Evolutionary conservation across 1,140 invertebrate genomes (phyloP), one percentile per base, ranked within the genome.

Genomic region (Arctopsyche grandis): DNA sequence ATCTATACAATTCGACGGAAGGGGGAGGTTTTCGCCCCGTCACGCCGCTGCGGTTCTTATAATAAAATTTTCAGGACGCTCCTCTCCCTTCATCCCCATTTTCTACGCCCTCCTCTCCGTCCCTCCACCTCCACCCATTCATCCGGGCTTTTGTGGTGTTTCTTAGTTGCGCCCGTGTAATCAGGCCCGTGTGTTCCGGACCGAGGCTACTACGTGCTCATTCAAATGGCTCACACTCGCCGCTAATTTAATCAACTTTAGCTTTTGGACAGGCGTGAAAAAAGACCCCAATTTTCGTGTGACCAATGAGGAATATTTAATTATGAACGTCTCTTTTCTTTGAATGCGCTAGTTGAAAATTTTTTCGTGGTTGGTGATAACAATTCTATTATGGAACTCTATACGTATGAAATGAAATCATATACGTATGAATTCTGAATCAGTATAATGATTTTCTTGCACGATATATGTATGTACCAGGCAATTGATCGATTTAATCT

Each of bases 251-350:
- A 81, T 81, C 69, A 69, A 74, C 46, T 63, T 38, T 38, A 38
- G 69, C 70, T 79, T 81, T 60, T 75, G 29, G 29, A 80, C 79
- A 73, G 52, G 76, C 66, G 48, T 46, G 63, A 78, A 80, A 77
- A 77, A 80, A 76, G 16, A 0, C 63, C 71, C 48, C 44, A 60
- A 44, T 69, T 21, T 69, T 10, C 48, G 19, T 52, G 29, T 38
- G 29, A 38, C 29, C 29, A 38, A 38, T 38, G 29, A 38, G 3
- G 29, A 38, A 38, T 38, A 38, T 38, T 38, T 38, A 38, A 38
- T 38, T 38, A 38, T 38, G n/a, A n/a, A n/a, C n/a, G 29, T 38
- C 29, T 7, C 29, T 38, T 38, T 38, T 38, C 29, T 38, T 38
- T 38, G 7, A 38, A 38, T 38, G 7, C 7, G 1, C 7, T 38